Evolutionary conservation across 2,888 invertebrate genomes (phyloP), one percentile per base, ranked within the genome.

Genomic region (Hipparchia sbordonii): DNA sequence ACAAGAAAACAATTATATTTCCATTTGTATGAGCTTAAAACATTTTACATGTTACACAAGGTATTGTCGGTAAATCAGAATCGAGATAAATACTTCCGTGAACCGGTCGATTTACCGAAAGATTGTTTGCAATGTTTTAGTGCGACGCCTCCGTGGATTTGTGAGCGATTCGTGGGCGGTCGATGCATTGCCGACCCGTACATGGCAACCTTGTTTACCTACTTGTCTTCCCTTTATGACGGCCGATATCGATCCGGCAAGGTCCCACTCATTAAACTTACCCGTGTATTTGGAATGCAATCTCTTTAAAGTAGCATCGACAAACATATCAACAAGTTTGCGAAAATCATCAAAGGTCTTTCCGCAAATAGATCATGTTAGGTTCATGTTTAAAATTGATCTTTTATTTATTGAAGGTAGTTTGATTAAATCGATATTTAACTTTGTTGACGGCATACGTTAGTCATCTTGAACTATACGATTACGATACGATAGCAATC

Each of bases 151-250:
- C 82, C 87, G 79, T 87, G 85, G 83, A 85, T 89, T 85, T 84
- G 84, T 82, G 86, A 85, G 84, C 84, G 83, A 82, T 82, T 84
- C 87, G 92, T 91, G 87, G 93, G 93, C 89, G 90, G 88, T 82
- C 91, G 89, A 89, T 91, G 91, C 91, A 92, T 89, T 91, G 87
- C 84, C 88, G 78, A 83, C 82, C 89, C 90, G 82, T 91, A 90
- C 85, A 86, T 85, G 88, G 88, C 88, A 86, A 89, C 84, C 87
- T 88, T 83, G 87, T 89, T 89, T 90, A 89, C 89, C 86, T 89
- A 91, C 90, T 88, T 89, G 89, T 88, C 88, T 89, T 91, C 87
- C 89, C 91, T 90, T 88, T 87, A 88, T 85, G 84, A 88, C 85
- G 84, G 83, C 81, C 82, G 84, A 87, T 89, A 88, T 88, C 87